Base-by-base conservation (phyloP, 2,113 vertebrate species). In the Rhea pennata region DNA sequence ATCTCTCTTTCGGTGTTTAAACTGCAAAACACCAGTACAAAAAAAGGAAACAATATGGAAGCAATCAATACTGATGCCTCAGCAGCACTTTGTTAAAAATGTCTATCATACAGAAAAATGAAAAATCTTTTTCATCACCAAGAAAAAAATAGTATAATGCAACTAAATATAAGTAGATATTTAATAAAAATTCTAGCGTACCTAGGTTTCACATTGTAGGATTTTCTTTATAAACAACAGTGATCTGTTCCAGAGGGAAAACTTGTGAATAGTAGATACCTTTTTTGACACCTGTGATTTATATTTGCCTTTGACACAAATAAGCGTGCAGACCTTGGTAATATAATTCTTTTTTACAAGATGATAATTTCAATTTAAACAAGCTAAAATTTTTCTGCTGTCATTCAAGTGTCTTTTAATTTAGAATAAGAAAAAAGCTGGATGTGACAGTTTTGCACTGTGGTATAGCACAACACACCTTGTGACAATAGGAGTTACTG, bases 351-450 rank as follows among this genome's bases (percentile, higher is more conserved):
- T 96, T 93, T 91, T 83, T 67, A 83, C 15, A 87, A 39, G 22
- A 46, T 16, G 70, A 7, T 71, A 59, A 54, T 82, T 95, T 79
- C 10, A 0, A 7, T 83, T 87, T 64, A 96, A 89, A 92, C 4
- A 36, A 87, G 33, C 76, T 76, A 92, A 92, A 92, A 82, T 80
- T 90, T 66, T 92, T 95, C 81, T 93, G 16, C 53, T 91, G 36
- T 83, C 62, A 29, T 83, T 91, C 48, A 64, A 76, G 3, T 39
- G 33, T 26, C n/a, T 90, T n/a, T 40, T 82, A 20, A 75, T 88
- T 93, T 42, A 46, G 93, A 93, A 78, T 71, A 3, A 13, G 40
- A 89, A 93, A 62, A 79, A 58, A 42, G 4, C 29, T 80, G 62
- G 77, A 66, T 66, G 33, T 66, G 77, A 24, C 40, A 42, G 36